These are phyloP conservation scores for Gambelia wislizenii DNA, from an alignment of 2,797 vertebrate species.

Conservation along the genomic window DNA sequence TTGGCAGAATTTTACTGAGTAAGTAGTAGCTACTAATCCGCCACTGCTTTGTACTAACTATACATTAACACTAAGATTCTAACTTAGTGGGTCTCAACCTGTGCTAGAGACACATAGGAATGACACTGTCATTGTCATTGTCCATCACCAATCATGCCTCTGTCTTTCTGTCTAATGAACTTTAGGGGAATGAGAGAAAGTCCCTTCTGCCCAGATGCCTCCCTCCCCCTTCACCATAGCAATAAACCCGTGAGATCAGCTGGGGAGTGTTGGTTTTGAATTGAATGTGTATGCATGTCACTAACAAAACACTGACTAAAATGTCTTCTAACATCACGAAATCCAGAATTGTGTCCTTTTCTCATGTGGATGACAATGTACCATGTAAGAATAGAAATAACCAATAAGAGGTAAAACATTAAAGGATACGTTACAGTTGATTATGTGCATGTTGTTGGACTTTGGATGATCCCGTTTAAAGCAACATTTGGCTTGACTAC, in stretches of 20 bases:
- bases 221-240: too few species aligned
- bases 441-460: background rate
- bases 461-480: background rate
- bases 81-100: too few species aligned
- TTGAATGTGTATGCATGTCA: too few species aligned
- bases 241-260: too few species aligned
- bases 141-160: too few species aligned
- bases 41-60: background rate
- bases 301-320: too few species aligned
- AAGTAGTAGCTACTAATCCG: background rate
- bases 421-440: background rate
- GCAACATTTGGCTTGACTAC: background rate
- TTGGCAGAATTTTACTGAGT: background rate
- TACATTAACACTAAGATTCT: background rate
- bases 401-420: background rate
- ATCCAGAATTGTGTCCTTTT: background rate
- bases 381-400: background rate
- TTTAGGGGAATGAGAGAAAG: too few species aligned
- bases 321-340: background rate
- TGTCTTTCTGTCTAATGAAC: too few species aligned
- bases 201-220: too few species aligned
- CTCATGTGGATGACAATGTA: background rate
- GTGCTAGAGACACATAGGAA: too few species aligned
- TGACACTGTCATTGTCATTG: too few species aligned
- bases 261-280: too few species aligned